Evolutionary conservation across 2,888 invertebrate genomes (phyloP).

Genomic region (Phanerotoma sp.): DNA sequence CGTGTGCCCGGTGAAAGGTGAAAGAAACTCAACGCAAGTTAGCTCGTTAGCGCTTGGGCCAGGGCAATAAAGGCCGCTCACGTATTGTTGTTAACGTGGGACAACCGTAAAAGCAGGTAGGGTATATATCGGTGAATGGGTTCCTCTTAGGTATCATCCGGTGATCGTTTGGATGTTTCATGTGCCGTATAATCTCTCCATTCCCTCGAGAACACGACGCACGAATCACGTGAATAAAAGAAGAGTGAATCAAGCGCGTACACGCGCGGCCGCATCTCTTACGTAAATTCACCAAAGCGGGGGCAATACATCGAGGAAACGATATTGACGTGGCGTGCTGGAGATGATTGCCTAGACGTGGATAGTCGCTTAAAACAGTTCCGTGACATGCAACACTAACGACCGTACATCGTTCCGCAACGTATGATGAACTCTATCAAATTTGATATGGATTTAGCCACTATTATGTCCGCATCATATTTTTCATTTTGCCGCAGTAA

Average conservation of each 20-base stretch:
- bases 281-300: conserved; percentile 30
- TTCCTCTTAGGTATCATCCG: conserved; percentile 29
- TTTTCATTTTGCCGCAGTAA: background rate
- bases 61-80: conserved; percentile 37
- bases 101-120: conserved; percentile 35
- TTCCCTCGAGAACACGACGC: conserved; percentile 18
- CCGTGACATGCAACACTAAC: conserved; percentile 35
- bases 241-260: too few species aligned
- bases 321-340: conserved; percentile 34
- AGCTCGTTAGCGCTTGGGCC: conserved; percentile 39
- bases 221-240: conserved; percentile 26
- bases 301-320: conserved; percentile 26
- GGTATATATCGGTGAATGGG: conserved; percentile 9
- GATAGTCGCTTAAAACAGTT: conserved; percentile 31
- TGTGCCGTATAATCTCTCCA: conserved; percentile 37
- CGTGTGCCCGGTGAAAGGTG: conserved; percentile 30
- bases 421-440: background rate
- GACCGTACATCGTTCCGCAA: conserved; percentile 11
- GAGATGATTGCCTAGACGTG: conserved; percentile 31
- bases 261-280: conserved; percentile 28
- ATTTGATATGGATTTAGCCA: conserved; percentile 2
- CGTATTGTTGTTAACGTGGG: conserved; percentile 43
- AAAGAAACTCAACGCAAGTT: conserved; percentile 33
- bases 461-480: background rate
- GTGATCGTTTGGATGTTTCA: conserved; percentile 11